Evolutionary conservation across 2,888 invertebrate genomes (phyloP).

Genomic region (Torymus aiolomorphi): DNA sequence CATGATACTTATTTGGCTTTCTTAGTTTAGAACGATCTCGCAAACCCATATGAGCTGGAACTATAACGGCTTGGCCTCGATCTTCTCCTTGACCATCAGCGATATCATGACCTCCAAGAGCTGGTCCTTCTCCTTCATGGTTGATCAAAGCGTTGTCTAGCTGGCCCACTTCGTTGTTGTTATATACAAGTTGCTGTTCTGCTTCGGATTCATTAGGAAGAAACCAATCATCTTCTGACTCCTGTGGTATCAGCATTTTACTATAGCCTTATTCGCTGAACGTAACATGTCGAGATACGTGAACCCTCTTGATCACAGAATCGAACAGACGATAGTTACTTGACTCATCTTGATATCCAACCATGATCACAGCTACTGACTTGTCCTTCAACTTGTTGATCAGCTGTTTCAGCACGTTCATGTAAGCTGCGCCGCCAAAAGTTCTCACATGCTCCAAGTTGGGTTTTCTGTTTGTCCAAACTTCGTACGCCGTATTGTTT

Average conservation of each 20-base stretch:
- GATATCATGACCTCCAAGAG: background rate
- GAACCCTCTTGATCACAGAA: background rate
- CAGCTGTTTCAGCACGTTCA: background rate
- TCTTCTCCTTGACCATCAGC: background rate
- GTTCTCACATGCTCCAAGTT: background rate
- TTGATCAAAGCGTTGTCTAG: background rate
- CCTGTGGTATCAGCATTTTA: background rate
- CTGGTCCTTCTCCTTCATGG: background rate
- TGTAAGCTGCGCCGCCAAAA: background rate
- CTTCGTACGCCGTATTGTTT: too few species aligned
- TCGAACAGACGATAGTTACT: background rate
- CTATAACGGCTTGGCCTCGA: background rate
- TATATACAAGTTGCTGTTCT: background rate
- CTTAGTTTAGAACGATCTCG: background rate
- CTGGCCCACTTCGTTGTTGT: background rate
- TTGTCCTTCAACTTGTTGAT: too few species aligned
- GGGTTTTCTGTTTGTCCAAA: background rate
- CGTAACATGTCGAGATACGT: too few species aligned
- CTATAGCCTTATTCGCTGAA: background rate
- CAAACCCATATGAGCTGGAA: background rate
- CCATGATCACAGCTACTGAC: too few species aligned
- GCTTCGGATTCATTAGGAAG: background rate
- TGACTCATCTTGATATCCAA: background rate
- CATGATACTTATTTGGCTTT: background rate
- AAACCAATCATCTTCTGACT: background rate